Evolutionary conservation across 2,113 vertebrate species (phyloP).

Genomic region (Ammodytes marinus): DNA sequence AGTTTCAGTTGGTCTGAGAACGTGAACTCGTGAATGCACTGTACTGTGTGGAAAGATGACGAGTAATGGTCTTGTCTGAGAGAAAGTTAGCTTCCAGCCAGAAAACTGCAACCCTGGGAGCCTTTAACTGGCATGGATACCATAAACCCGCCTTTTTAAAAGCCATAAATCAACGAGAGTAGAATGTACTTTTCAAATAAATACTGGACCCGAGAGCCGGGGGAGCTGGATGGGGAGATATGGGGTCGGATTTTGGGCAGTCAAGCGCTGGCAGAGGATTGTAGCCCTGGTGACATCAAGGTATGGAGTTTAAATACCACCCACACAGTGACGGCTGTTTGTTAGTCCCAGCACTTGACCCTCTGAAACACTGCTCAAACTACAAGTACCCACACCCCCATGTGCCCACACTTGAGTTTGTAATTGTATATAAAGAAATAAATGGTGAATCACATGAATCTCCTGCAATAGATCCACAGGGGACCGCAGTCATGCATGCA

Average conservation of each 20-base stretch:
- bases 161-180: conserved; percentile 75
- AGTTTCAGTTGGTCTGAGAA: conserved; percentile 43
- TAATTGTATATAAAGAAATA: not conserved
- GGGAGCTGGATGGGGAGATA: conserved; percentile 10
- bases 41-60: conserved; percentile 58
- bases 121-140: conserved; percentile 70
- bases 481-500: not conserved
- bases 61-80: conserved; percentile 69
- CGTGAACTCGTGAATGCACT: conserved; percentile 33
- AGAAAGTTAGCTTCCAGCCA: conserved; percentile 53
- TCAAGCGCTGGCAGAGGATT: conserved; percentile 40
- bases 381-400: too few relatives aligned
- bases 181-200: conserved; percentile 78
- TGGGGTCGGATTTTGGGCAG: conserved; percentile 54
- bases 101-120: conserved; percentile 66
- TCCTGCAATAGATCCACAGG: not conserved
- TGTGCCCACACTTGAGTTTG: not conserved
- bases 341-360: not conserved
- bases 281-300: conserved; percentile 46
- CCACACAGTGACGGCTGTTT: not conserved
- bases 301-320: conserved; percentile 13
- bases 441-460: not conserved
- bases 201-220: conserved; percentile 59
- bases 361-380: not conserved
- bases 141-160: conserved; percentile 71